These are phyloP conservation scores for Sylvicola fuscatus DNA, from an alignment of 2,888 invertebrate species.

Conservation along the genomic window DNA sequence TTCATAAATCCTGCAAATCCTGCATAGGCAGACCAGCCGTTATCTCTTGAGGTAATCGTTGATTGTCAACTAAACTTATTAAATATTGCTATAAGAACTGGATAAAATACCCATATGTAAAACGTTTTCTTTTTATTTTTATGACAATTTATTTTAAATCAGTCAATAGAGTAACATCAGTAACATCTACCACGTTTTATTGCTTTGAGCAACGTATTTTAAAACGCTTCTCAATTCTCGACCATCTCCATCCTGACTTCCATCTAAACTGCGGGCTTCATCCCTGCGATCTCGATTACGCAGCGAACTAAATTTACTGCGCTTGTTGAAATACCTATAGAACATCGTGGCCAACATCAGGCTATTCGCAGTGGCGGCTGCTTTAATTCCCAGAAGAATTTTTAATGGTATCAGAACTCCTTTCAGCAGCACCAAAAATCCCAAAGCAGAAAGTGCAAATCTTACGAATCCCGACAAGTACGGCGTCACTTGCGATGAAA, in stretches of 20 bases:
- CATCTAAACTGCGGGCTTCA: too few relatives aligned
- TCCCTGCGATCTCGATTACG: neutral
- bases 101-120: too few relatives aligned
- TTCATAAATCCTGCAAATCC: too few relatives aligned
- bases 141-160: neutral
- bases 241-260: neutral
- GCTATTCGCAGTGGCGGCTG: conserved; percentile 1
- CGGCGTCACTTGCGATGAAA: too few relatives aligned
- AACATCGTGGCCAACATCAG: conserved; percentile 2
- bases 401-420: conserved; percentile 2
- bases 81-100: too few relatives aligned
- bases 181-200: conserved; percentile 3
- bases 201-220: neutral
- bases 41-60: too few relatives aligned
- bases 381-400: conserved; percentile 1
- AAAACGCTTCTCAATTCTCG: conserved; percentile 2
- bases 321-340: neutral
- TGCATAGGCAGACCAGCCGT: too few relatives aligned
- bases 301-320: neutral
- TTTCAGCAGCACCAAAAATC: conserved; percentile 1
- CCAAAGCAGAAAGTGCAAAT: too few relatives aligned
- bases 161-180: neutral
- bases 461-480: too few relatives aligned
- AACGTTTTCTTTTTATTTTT: too few relatives aligned
- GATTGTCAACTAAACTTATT: too few relatives aligned